Conservation (phyloP, 2,113 vertebrate genomes). For the Hydrochoerus hydrochaeris region DNA sequence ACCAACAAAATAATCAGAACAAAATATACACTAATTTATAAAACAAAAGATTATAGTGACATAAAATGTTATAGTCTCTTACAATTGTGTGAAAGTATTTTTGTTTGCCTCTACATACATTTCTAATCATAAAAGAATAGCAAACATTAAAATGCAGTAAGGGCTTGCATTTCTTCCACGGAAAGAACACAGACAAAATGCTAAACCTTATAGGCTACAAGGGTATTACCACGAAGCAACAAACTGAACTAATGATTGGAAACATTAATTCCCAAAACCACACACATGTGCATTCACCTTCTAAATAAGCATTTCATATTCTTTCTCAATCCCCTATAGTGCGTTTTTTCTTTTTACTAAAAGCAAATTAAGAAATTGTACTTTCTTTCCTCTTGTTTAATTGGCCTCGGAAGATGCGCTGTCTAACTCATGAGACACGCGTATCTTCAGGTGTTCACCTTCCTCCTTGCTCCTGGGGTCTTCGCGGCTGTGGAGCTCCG, state of each 20-base stretch:
- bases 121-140: constrained; percentile 61
- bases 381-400: constrained; percentile 35
- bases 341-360: constrained; percentile 45
- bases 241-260: constrained; percentile 33
- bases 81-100: not conserved
- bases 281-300: constrained; percentile 56
- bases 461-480: constrained; percentile 55
- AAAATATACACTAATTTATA: constrained; percentile 79
- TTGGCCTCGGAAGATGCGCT: constrained; percentile 70
- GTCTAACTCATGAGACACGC: constrained; percentile 71
- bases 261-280: constrained; percentile 51
- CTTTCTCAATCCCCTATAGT: not conserved
- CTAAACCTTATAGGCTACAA: constrained; percentile 58
- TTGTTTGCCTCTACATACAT: not conserved
- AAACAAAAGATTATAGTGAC: constrained; percentile 67
- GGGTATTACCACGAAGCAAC: constrained; percentile 45
- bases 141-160: constrained; percentile 42
- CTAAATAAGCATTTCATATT: constrained; percentile 56
- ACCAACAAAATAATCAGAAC: constrained; percentile 78
- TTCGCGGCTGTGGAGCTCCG: constrained; percentile 75
- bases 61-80: not conserved
- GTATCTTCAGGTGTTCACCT: constrained; percentile 45
- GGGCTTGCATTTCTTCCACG: constrained; percentile 56
- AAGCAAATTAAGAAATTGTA: constrained; percentile 56
- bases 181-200: constrained; percentile 44